Base-by-base conservation (phyloP, 2,888 invertebrate genomes). In the Hypomecis punctinalis region DNA sequence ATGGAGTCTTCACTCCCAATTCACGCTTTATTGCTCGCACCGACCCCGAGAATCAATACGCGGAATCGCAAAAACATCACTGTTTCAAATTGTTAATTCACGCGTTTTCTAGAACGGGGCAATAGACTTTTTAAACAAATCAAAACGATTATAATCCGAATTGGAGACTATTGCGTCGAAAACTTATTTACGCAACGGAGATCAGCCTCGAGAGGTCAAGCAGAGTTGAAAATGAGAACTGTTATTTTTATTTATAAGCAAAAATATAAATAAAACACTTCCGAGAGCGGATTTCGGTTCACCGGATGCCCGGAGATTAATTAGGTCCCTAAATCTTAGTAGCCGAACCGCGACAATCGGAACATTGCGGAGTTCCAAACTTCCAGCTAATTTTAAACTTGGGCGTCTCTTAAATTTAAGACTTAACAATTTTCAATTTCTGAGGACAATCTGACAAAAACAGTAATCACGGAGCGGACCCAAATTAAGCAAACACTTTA, bases 311-410 rank as follows among this genome's bases (percentile, higher is more conserved):
- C 72, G 62, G 70, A 77, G 77, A 81, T 79, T 81, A 82, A 83
- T 82, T 77, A 81, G 80, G 75, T 76, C 76, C 76, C 76, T 76
- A 80, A 83, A 80, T 81, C 81, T 76, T 78, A 72, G 77, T 76
- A 73, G 75, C 74, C 74, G 75, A 76, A 79, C 78, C 82, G 76
- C 79, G 80, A 78, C 82, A 77, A 76, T 72, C 76, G 69, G 60
- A 69, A 75, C 68, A 76, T 72, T 63, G 74, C 66, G 65, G 72
- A 72, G 72, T 76, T 72, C 64, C 73, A 75, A 82, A 80, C 72
- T 80, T 77, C 63, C 70, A 78, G 74, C 77, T 76, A 75, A 81
- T 81, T 71, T 74, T 68, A 74, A 79, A 79, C 76, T 76, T 74
- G 37, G 46, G 23, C 54, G 68, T 73, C 68, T 59, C 63, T 52